Percentiles rank a stretch among this genome's conserved stretches.
Conservation (phyloP, 1,140 invertebrate genomes). For the Drosophila kikkawai region DNA sequence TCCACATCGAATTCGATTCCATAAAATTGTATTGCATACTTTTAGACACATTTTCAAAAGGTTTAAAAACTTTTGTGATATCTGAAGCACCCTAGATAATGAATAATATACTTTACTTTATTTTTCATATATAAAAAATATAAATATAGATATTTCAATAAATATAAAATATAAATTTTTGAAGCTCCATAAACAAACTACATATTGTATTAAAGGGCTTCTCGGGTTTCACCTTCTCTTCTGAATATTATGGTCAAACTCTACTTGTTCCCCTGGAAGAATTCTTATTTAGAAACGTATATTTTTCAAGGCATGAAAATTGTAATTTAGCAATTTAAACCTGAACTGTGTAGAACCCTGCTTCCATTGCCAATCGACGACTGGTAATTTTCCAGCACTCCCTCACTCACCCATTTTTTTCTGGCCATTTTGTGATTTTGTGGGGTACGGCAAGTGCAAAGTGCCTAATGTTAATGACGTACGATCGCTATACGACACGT, state of each 20-base stretch:
- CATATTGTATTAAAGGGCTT: too few relatives aligned
- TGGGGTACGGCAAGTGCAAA: conserved; percentile 30
- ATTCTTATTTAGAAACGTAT: neutral
- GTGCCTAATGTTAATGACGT: conserved; percentile 66
- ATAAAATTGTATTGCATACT: too few relatives aligned
- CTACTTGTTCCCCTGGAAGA: neutral
- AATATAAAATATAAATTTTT: neutral
- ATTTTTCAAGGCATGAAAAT: neutral
- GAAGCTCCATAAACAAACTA: neutral
- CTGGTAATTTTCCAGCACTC: conserved; percentile 55
- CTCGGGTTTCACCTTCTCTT: too few relatives aligned
- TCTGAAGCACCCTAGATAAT: neutral
- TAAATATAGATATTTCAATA: neutral
- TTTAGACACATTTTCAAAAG: too few relatives aligned
- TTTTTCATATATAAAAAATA: neutral
- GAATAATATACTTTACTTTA: neutral
- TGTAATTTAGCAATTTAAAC: neutral
- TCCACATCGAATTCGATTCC: too few relatives aligned
- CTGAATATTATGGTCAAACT: neutral
- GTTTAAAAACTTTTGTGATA: too few relatives aligned
- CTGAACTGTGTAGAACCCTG: conserved; percentile 32
- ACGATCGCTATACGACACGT: conserved; percentile 48
- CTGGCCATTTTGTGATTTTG: conserved; percentile 44
- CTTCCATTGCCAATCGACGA: conserved; percentile 26
- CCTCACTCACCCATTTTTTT: conserved; percentile 59